Evolutionary conservation across 1,140 invertebrate species (phyloP), one percentile per base, ranked within the genome.

Genomic region (Anagrus nilaparvatae): DNA sequence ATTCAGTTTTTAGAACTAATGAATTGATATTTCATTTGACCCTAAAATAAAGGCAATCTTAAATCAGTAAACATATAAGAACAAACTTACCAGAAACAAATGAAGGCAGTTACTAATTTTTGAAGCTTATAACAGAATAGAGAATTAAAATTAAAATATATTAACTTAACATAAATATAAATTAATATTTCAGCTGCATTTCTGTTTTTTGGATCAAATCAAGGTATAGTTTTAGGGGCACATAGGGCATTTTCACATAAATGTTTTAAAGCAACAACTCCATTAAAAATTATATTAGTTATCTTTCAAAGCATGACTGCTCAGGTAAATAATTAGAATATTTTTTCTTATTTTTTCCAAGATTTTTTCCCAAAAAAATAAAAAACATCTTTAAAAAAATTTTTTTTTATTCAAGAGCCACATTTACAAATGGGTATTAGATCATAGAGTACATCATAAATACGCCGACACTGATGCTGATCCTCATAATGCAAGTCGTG

Each of bases 271-370:
- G 21, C 31, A 14, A 36, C 32, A 4, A 21, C 10, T n/a, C 4
- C 19, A 5, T 13, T 8, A 47, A 87, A 92, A 74, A 85, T 88
- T 64, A 67, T 67, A 74, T 38, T 23, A 2, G 38, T 75, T n/a
- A 20, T 71, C 5, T 44, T 67, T 12, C 72, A 75, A 44, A 74
- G 73, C 1, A 49, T 70, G 7, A 65, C 74, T 29, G 74, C 73
- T 47, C 73, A 78, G 63, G 75, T 76, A 59, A 64, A 28, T 20
- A 32, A 33, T 33, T 16, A 5, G 9, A 33, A 10, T 19, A 3
- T 13, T 8, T n/a, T n/a, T n/a, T n/a, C n/a, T n/a, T n/a, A n/a
- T n/a, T n/a, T n/a, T n/a, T n/a, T n/a, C n/a, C n/a, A n/a, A n/a
- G n/a, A n/a, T n/a, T n/a, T n/a, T n/a, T n/a, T n/a, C n/a, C n/a